Conservation (phyloP, 2,113 vertebrate genomes). For the Trematocara nigrifrons region DNA sequence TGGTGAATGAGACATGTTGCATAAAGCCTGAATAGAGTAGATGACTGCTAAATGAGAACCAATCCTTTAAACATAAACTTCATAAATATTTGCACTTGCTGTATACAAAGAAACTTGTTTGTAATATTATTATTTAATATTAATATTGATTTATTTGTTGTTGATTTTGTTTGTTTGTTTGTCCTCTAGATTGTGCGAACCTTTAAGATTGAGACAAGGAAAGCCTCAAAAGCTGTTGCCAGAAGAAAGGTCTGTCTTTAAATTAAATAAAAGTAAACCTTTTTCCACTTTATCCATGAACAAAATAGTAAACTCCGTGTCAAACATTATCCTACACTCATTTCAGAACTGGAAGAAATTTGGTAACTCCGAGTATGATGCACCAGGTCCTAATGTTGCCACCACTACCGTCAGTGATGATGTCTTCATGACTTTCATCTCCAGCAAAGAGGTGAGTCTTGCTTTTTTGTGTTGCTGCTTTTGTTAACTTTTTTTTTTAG, state of each 20-base stretch:
- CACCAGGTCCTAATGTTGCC: slow-evolving; percentile 88
- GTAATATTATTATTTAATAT: neutral
- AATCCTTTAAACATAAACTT: neutral
- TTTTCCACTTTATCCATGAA: neutral
- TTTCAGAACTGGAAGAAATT: slow-evolving; percentile 96
- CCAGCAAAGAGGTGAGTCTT: slow-evolving; percentile 85
- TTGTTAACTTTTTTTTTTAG: too few species aligned
- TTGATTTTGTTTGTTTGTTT: neutral
- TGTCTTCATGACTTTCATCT: slow-evolving; percentile 95
- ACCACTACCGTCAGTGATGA: slow-evolving; percentile 96
- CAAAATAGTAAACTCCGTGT: accelerated
- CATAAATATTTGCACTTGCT: neutral
- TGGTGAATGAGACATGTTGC: neutral
- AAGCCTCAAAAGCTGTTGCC: slow-evolving; percentile 94
- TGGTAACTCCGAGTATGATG: slow-evolving; percentile 89
- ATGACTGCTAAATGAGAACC: neutral
- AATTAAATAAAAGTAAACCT: neutral
- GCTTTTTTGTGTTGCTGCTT: neutral
- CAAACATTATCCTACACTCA: neutral
- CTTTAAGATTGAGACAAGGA: slow-evolving; percentile 91
- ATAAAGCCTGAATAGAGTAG: neutral
- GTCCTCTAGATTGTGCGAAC: slow-evolving; percentile 85
- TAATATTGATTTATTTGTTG: neutral
- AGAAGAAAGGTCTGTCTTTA: slow-evolving; percentile 81
- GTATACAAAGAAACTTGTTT: neutral